Base-by-base conservation (phyloP, 2,888 invertebrate species). In the Pristionchus maxplancki region DNA sequence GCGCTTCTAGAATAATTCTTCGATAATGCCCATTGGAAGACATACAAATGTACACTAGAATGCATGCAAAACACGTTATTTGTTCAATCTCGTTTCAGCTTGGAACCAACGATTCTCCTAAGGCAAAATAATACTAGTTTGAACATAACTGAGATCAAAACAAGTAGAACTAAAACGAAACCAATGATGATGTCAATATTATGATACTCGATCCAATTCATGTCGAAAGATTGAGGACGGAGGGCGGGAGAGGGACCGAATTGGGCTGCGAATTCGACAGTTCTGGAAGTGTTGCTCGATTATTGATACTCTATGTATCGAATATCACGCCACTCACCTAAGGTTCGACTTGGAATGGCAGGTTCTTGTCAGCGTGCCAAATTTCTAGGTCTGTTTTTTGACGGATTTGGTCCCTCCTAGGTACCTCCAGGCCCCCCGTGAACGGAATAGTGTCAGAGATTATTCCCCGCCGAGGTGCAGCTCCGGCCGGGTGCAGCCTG, bases 181-280 rank as follows among this genome's bases (percentile, higher is more conserved):
- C 11, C 48, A 28, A 9, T 48, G 28, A 48, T 44, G 1, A 78
- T 48, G 28, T 83, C 83, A 0, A 34, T 31, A 58, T 83, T 83
- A 24, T 83, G 34, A 20, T 53, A 53, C 50, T 83, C 83, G 53
- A 83, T 83, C 50, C 50, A 53, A n/a, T 34, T 83, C 83, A 83
- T 83, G 9, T 83, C 53, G 58, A 34, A 58, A 1, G 34, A 53
- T 83, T 83, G 50, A 13, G 83, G 83, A n/a, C 83, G 50, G 15
- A 83, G 83, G 9, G 83, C 50, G 28, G 83, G 34, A 24, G 53
- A 83, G 24, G 78, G 44, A 78, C 78, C 44, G 28, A 44, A 78
- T 78, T 78, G n/a, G n/a, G 78, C 78, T 13, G 83, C 83, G 83
- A 83, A 83, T 53, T 83, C 83, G 28, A 83, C 53, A 1, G 78